Percentiles rank a stretch among this genome's conserved stretches.
Conservation (phyloP, 2,113 vertebrate species). For the Calidris pygmaea region DNA sequence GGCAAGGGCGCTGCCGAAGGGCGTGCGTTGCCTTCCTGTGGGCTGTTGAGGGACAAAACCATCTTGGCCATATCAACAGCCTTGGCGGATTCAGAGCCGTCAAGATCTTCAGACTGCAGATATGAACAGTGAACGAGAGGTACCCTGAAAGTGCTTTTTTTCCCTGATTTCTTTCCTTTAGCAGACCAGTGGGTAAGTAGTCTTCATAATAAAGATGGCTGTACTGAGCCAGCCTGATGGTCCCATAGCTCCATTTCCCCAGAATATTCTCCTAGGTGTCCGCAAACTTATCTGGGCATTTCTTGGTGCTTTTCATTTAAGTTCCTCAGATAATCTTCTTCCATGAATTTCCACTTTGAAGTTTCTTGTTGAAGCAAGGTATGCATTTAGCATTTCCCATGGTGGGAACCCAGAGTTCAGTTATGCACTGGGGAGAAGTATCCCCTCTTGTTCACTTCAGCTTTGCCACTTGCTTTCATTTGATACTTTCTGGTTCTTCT, state of each 20-base stretch:
- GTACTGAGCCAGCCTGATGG: background rate
- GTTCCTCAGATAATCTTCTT: background rate
- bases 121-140: background rate
- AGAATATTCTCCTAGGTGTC: background rate
- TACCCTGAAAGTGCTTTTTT: background rate
- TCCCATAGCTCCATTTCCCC: background rate
- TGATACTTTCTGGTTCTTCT: background rate
- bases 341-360: background rate
- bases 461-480: background rate
- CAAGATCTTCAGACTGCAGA: background rate
- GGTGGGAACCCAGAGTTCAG: background rate
- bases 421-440: background rate
- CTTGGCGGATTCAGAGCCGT: background rate
- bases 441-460: background rate
- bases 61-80: background rate
- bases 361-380: background rate
- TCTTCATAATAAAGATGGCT: background rate
- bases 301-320: background rate
- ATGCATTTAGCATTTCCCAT: background rate
- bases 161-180: background rate
- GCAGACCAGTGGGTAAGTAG: background rate
- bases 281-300: background rate
- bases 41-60: background rate
- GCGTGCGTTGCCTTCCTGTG: accelerated
- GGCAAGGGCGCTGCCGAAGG: background rate